Conservation (phyloP, 2,113 vertebrate species). For the Aptenodytes forsteri region DNA sequence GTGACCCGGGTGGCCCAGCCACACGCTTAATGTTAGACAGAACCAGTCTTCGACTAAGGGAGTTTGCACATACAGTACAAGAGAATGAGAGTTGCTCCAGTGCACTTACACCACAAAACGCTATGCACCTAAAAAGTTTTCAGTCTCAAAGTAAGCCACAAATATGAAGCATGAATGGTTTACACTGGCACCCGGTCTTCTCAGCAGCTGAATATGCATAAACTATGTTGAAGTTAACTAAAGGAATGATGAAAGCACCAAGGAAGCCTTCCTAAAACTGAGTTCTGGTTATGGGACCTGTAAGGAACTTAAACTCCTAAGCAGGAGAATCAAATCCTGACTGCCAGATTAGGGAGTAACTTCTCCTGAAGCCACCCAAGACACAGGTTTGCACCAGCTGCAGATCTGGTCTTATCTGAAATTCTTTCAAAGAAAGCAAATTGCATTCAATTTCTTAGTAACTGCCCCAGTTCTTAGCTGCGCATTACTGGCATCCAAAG, state of each 20-base stretch:
- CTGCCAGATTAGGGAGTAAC: background rate
- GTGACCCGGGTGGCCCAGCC: background rate
- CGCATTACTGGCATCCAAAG: background rate
- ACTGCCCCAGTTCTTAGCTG: background rate
- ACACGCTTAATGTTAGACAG: background rate
- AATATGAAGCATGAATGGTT: background rate
- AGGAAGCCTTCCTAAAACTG: background rate
- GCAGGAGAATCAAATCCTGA: background rate
- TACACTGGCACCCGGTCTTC: background rate
- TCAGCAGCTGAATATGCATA: background rate
- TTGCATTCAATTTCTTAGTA: background rate
- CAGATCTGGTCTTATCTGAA: background rate
- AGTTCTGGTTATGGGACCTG: background rate
- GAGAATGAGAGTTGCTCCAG: background rate
- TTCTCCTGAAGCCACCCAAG: background rate
- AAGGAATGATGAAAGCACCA: background rate
- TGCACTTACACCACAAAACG: background rate
- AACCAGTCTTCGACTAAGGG: background rate
- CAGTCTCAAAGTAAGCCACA: background rate
- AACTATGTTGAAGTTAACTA: background rate
- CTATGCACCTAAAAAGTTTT: background rate
- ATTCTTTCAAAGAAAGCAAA: background rate
- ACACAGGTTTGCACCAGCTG: background rate
- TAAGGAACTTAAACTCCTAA: background rate
- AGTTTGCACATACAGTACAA: background rate